Percentiles rank a stretch among this genome's conserved stretches.
phyloP scores from a whole-genome alignment of 2,888 invertebrate species.

The Pandemis cinnamomeana region DNA sequence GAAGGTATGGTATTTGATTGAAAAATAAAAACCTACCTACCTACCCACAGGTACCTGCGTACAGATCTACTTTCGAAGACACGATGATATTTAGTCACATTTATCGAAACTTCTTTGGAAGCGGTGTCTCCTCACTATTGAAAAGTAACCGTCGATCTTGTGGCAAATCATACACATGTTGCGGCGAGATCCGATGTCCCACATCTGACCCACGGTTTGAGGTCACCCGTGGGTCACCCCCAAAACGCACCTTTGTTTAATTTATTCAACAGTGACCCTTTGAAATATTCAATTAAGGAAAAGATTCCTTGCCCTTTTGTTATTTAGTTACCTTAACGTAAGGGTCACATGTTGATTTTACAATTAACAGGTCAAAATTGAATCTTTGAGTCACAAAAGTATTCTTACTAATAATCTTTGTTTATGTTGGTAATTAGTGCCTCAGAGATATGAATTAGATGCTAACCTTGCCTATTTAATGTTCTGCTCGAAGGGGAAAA shows the following conservation, averaged over 20 bases:
- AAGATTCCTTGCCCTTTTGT: constrained; percentile 51
- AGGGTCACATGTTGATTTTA: constrained; percentile 26
- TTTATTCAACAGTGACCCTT: constrained; percentile 66
- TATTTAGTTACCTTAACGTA: constrained; percentile 45
- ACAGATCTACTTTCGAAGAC: too few relatives aligned
- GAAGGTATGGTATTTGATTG: too few relatives aligned
- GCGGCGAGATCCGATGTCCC: constrained; percentile 44
- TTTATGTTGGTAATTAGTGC: not conserved
- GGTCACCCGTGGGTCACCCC: constrained; percentile 32
- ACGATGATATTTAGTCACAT: too few relatives aligned
- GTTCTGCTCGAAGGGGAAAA: too few relatives aligned
- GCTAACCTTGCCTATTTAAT: too few relatives aligned
- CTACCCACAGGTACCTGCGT: too few relatives aligned
- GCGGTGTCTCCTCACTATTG: constrained; percentile 3
- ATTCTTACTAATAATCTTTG: not conserved
- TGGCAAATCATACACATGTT: constrained; percentile 29
- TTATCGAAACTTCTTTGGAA: not conserved
- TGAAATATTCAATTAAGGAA: constrained; percentile 71
- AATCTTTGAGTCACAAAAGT: not conserved
- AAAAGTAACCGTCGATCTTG: constrained; percentile 10
- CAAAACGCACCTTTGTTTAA: constrained; percentile 62
- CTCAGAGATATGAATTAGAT: too few relatives aligned
- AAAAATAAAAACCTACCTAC: too few relatives aligned
- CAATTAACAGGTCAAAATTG: constrained; percentile 14
- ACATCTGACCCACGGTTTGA: constrained; percentile 39